A percentile compares a stretch with the other conserved stretches of the same genome.
phyloP scores from a whole-genome alignment of 2,888 invertebrate species.

The Oligia latruncula region DNA sequence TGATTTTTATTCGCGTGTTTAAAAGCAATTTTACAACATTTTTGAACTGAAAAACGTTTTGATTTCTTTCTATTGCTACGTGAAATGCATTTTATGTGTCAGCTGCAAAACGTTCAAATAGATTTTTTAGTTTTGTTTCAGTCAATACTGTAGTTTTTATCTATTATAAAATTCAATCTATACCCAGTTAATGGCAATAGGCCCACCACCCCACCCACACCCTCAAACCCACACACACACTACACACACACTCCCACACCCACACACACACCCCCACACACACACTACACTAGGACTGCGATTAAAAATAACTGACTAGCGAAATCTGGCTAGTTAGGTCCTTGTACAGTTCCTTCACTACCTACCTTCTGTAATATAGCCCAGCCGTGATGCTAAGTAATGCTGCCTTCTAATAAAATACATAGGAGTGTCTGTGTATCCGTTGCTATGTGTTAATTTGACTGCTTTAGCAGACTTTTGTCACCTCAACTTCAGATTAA shows the following conservation, averaged over 20 bases:
- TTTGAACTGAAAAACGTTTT: constrained; percentile 28
- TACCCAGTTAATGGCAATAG: too few species aligned
- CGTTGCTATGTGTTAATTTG: constrained; percentile 1
- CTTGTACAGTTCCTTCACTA: not conserved
- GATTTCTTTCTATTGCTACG: constrained; percentile 2
- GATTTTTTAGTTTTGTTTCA: too few species aligned
- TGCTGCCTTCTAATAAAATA: not conserved
- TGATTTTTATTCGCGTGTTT: constrained; percentile 60
- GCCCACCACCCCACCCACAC: not conserved
- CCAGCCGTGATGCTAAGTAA: not conserved
- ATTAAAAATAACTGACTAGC: not conserved
- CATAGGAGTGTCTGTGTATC: not conserved
- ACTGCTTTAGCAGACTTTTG: not conserved
- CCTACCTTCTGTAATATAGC: not conserved
- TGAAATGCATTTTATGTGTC: constrained; percentile 10
- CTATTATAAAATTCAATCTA: too few species aligned
- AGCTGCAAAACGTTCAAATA: not conserved
- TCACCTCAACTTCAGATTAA: constrained; percentile 11
- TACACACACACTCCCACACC: too few species aligned
- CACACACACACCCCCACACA: too few species aligned
- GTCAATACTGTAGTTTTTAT: too few species aligned
- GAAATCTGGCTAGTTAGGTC: not conserved
- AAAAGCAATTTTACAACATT: constrained; percentile 47
- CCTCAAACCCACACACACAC: too few species aligned
- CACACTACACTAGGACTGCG: not conserved